Percentiles rank a stretch among this genome's conserved stretches.
These are phyloP conservation scores for Lethrus apterus DNA, from an alignment of 1,140 invertebrate species.

Conservation along the genomic window DNA sequence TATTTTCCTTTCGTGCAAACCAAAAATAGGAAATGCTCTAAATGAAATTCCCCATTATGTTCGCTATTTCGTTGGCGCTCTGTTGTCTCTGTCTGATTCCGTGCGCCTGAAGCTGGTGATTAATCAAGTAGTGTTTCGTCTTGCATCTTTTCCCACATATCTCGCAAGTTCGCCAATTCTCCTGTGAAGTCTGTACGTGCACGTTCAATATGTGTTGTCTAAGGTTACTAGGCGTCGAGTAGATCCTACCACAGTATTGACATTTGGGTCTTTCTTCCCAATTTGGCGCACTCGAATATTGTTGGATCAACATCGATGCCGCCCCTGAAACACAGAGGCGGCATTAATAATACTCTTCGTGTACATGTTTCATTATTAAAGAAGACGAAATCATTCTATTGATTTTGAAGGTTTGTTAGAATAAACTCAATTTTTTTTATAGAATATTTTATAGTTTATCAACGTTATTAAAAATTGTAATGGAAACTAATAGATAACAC, in stretches of 20 bases:
- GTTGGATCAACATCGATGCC: slow-evolving; percentile 18
- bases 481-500: neutral
- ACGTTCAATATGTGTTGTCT: slow-evolving; percentile 69
- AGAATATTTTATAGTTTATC: too few relatives aligned
- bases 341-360: slow-evolving; percentile 22
- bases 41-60: slow-evolving; percentile 11
- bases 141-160: slow-evolving; percentile 68
- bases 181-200: slow-evolving; percentile 59
- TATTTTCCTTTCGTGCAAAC: neutral
- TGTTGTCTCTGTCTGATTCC: slow-evolving; percentile 54
- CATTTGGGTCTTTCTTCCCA: slow-evolving; percentile 22
- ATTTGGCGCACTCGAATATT: slow-evolving; percentile 8
- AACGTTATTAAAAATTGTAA: too few relatives aligned
- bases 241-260: slow-evolving; percentile 22
- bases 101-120: slow-evolving; percentile 66
- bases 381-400: neutral
- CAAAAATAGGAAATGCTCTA: neutral
- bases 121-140: slow-evolving; percentile 69
- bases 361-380: neutral
- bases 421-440: too few relatives aligned
- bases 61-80: neutral
- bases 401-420: neutral
- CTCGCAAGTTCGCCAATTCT: slow-evolving; percentile 63
- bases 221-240: slow-evolving; percentile 48
- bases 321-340: slow-evolving; percentile 32